Percentiles rank a stretch among this genome's conserved stretches.
Evolutionary conservation across 2,797 vertebrate genomes (phyloP).

Genomic region (Brotogeris chrysoptera): DNA sequence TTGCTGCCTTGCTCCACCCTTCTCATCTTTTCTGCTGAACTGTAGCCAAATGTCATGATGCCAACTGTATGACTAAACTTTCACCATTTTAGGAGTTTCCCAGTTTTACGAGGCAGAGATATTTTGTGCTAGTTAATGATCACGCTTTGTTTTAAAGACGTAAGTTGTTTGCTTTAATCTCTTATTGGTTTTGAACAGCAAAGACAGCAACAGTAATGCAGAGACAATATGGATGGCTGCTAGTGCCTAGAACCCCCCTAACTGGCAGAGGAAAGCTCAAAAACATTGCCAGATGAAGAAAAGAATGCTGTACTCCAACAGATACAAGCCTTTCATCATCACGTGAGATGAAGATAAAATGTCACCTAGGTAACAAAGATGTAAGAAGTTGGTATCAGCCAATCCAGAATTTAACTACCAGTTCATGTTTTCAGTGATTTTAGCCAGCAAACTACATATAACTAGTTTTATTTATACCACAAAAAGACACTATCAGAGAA

Average conservation of each 20-base stretch:
- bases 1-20: neutral
- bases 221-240: constrained; percentile 4
- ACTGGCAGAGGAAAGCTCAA: neutral
- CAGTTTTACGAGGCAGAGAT: neutral
- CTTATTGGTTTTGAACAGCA: neutral
- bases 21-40: neutral
- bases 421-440: neutral
- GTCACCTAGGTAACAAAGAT: neutral
- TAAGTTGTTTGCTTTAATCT: neutral
- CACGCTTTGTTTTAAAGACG: constrained; percentile 45
- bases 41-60: neutral
- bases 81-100: neutral
- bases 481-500: neutral
- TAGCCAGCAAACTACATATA: neutral
- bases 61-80: neutral
- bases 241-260: neutral
- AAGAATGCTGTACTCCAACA: neutral
- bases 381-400: neutral
- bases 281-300: neutral
- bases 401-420: neutral
- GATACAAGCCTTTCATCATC: neutral
- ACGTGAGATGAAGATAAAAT: neutral
- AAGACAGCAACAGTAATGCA: neutral
- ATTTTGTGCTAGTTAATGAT: neutral
- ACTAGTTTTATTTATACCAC: neutral